Percentiles rank a stretch among this genome's conserved stretches.
These are phyloP conservation scores for Erinaceus europaeus DNA, from an alignment of 2,113 vertebrate species.

Conservation along the genomic window DNA sequence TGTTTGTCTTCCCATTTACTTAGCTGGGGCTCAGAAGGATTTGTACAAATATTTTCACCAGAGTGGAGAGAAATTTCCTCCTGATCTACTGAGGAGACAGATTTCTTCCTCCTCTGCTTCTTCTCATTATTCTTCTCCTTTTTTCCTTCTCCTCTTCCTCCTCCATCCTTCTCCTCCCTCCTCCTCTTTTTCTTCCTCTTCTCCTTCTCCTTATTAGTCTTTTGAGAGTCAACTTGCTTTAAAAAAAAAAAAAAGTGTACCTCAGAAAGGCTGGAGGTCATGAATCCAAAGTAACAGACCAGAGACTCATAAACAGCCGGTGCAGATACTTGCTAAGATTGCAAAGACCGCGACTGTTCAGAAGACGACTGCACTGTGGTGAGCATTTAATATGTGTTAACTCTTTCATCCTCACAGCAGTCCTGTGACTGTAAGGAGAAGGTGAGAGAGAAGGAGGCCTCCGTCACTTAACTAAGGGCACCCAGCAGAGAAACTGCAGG, in stretches of 20 bases:
- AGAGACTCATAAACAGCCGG: no score
- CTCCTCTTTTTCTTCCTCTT: no score
- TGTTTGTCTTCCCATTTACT: neutral
- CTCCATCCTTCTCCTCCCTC: no score
- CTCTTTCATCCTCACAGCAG: neutral
- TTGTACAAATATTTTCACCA: neutral
- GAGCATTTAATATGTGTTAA: neutral
- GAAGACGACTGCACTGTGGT: rapidly evolving
- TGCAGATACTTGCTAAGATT: no score
- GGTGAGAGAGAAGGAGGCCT: neutral
- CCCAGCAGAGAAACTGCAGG: neutral
- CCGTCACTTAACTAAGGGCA: neutral
- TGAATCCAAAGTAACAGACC: neutral
- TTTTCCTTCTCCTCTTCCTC: no score
- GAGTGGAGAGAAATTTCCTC: neutral
- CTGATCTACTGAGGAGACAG: neutral
- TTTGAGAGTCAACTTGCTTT: neutral
- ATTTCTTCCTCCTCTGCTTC: neutral
- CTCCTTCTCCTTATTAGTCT: neutral
- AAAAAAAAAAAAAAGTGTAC: neutral
- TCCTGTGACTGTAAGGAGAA: neutral
- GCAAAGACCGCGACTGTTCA: neutral
- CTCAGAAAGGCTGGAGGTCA: neutral
- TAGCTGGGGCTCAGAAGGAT: neutral
- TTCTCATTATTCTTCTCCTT: no score